phyloP scores from a whole-genome alignment of 2,113 vertebrate species.

The Sinocyclocheilus maitianheensis region DNA sequence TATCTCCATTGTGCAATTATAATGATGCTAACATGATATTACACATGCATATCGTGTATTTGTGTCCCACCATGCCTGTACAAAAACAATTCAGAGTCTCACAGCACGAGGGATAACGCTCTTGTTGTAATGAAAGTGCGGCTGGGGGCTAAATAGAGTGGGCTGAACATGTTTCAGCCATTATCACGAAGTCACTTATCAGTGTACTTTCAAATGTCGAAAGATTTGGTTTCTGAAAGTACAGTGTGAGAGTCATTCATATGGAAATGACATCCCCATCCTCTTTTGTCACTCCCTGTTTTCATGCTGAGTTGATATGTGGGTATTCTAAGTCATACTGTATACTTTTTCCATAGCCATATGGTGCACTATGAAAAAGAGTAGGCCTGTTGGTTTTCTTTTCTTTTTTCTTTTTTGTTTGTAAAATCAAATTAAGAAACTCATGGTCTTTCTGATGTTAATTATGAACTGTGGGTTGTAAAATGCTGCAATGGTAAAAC shows the following conservation, averaged over 20 bases:
- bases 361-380: neutral
- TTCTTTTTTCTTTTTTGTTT: neutral
- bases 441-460: neutral
- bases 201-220: constrained; percentile 29
- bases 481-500: neutral
- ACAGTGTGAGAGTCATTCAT: constrained; percentile 57
- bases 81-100: neutral
- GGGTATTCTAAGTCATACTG: constrained; percentile 1
- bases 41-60: neutral
- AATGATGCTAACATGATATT: neutral
- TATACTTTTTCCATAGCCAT: neutral
- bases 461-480: neutral
- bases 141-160: constrained; percentile 42
- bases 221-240: constrained; percentile 33
- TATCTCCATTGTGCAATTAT: constrained; percentile 42
- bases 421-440: neutral
- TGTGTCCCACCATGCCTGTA: neutral
- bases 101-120: neutral
- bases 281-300: constrained; percentile 64
- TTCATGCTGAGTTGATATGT: constrained; percentile 63
- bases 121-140: constrained; percentile 22
- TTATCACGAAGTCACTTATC: constrained; percentile 13
- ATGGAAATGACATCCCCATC: constrained; percentile 67
- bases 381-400: neutral
- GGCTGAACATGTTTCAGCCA: constrained; percentile 28